Percentiles rank a stretch among this genome's conserved stretches.
These are phyloP conservation scores for Coelopa frigida DNA, from an alignment of 1,140 invertebrate genomes.

Conservation along the genomic window DNA sequence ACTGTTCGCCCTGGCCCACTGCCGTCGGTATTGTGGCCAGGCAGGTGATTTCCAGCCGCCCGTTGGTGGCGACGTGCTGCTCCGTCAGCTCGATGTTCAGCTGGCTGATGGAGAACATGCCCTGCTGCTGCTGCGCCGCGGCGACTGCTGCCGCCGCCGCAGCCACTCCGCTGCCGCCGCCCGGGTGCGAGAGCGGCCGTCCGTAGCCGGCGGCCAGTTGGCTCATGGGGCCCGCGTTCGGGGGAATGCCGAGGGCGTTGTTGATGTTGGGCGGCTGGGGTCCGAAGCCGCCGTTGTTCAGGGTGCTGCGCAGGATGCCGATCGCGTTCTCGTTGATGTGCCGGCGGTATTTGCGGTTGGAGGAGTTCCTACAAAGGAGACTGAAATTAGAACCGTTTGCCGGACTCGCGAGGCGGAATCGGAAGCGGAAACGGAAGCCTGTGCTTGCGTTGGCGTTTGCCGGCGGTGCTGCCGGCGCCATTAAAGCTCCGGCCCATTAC, in stretches of 20 bases:
- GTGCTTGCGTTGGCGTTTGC: too few species aligned
- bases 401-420: too few species aligned
- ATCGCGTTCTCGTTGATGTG: slow-evolving; percentile 40
- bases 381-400: too few species aligned
- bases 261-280: slow-evolving; percentile 39
- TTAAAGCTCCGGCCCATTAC: too few species aligned
- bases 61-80: slow-evolving; percentile 56
- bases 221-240: slow-evolving; percentile 39
- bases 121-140: slow-evolving; percentile 38
- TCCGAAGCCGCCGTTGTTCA: slow-evolving; percentile 38
- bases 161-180: slow-evolving; percentile 37
- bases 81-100: slow-evolving; percentile 55
- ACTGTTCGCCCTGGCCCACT: slow-evolving; percentile 53
- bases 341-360: slow-evolving; percentile 37
- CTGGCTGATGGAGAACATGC: slow-evolving; percentile 42
- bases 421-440: too few species aligned
- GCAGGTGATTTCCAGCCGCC: slow-evolving; percentile 60
- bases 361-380: slow-evolving; percentile 36
- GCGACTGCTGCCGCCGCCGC: slow-evolving; percentile 38
- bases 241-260: slow-evolving; percentile 39
- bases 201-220: slow-evolving; percentile 39
- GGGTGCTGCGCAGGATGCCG: slow-evolving; percentile 35
- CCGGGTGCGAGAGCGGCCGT: slow-evolving; percentile 38
- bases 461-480: too few species aligned
- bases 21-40: slow-evolving; percentile 65